Evolutionary conservation across 2,888 invertebrate species (phyloP), one percentile per base, ranked within the genome.

Genomic region (Pristionchus mayeri): DNA sequence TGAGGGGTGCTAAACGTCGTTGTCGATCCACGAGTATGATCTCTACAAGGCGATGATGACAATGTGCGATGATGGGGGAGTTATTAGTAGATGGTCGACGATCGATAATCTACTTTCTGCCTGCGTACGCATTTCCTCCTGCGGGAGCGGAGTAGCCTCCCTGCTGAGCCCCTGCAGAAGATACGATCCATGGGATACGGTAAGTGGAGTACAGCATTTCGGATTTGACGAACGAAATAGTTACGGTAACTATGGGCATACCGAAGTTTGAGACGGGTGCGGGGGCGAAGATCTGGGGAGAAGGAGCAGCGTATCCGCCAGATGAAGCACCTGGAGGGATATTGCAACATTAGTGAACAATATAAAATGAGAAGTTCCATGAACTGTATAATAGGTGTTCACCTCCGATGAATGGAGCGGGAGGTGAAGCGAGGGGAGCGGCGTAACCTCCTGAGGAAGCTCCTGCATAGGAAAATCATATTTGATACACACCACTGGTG

Each of bases 81-180:
- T 48, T 76, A 50, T 48, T 76, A 50, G 76, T 76, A 30, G 76
- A 50, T 27, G 6, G 18, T 21, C 44, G 7, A 3, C 3, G 50
- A 34, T 34, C 27, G 30, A 16, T 13, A n/a, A 50, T 52, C 50
- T 76, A 76, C 76, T 76, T 76, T 27, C 76, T 48, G 48, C 76
- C 76, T 0, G 76, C 76, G 76, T 76, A 76, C 27, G 76, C 48
- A 30, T 48, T 52, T 4, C 76, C 75, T 21, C 75, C 76, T 30
- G 13, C 50, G 50, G 76, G 76, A 50, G 76, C 76, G 16, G 50
- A 40, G 44, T 75, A 75, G 1, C 44, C n/a, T 30, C 13, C 30
- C 44, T 40, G 48, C 75, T 24, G 71, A n/a, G 21, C 40, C 1
- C 48, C 75, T 48, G 75, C 34, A 63, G 7, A 9, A 13, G 44